Evolutionary conservation across 2,113 vertebrate genomes (phyloP), one percentile per base, ranked within the genome.

Genomic region (Mustela nigripes): DNA sequence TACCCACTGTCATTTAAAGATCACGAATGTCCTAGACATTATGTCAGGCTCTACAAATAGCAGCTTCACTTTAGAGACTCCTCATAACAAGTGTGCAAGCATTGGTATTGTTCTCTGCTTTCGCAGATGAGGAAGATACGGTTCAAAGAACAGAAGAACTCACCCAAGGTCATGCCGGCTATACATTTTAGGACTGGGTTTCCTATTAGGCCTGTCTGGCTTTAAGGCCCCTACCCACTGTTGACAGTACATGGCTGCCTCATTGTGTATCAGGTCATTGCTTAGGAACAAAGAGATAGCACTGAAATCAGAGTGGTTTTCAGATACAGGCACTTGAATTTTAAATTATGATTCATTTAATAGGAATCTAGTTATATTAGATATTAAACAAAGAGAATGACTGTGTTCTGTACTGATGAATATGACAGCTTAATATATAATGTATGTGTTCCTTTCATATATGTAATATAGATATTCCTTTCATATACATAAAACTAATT

Each of bases 281-380:
- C 76, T 93, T 84, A 73, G 11, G 79, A 96, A 81, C 60, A 14
- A 74, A 89, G 79, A 86, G 58, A n/a, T 69, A 50, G 28, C 42
- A 62, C n/a, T 65, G 36, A 89, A 79, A 45, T 80, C 60, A 83
- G 48, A 58, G 45, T 90, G 62, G 28, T 60, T 88, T 97, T 97
- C 91, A 92, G 94, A 73, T 94, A 81, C 10, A 90, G 83, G 76
- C 8, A 73, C 73, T 97, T 83, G 85, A 71, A 36, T 86, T 92
- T 97, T 94, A 94, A 96, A 90, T 97, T 87, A 28, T 42, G 84
- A 76, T 94, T 94, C 58, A 82, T 76, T 95, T 96, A 92, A 39
- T 89, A 79, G 45, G 80, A 93, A 92, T 95, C 78, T 80, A 53
- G n/a, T 89, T 50, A 84, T 80, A 65, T 89, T 95, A 94, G 90